Evolutionary conservation across 2,797 vertebrate species (phyloP), one percentile per base, ranked within the genome.

Genomic region (Lycodopsis pacificus): DNA sequence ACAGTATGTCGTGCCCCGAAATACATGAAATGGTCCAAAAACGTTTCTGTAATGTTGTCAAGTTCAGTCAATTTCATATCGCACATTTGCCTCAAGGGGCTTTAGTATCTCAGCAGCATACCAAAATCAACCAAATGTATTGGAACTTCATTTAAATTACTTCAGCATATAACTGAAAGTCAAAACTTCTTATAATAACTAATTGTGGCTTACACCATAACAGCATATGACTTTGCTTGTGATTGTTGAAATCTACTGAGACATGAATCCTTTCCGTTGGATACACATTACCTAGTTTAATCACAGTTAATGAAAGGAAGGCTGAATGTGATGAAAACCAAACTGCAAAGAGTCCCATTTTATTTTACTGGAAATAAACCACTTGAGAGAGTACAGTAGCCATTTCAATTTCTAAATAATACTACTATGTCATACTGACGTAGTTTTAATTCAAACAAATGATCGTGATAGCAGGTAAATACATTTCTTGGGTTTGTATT

Each of bases 271-370:
- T 56, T 25, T 49, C 19, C 20, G 1, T 61, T 2, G 2, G 22
- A 51, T 7, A 13, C 9, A 51, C 27, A 54, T 69, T 34, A 14
- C 38, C 8, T 27, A 57, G 27, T 22, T 32, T 27, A 44, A 25
- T 74, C 53, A 65, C 40, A 56, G 46, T 40, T 36, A 15, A 63
- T 44, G 1, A 22, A 75, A 59, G 12, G 58, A n/a, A 56, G 27
- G 36, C 38, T 65, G 10, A 20, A n/a, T 30, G 7, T 30, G 38
- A 75, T 40, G 8, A 30, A 59, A 75, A 49, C 51, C 22, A 48
- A 36, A 65, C 49, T 6, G n/a, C n/a, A 3, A n/a, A 53, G 32
- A 44, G 14, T 27, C 9, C 11, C 10, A 25, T 14, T 53, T 22
- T 20, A 17, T 62, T 76, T 53, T 27, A 59, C 36, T 46, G 19